Percentiles rank a stretch among this genome's conserved stretches.
These are phyloP conservation scores for Lineus longissimus DNA, from an alignment of 1,140 invertebrate genomes.

Conservation along the genomic window DNA sequence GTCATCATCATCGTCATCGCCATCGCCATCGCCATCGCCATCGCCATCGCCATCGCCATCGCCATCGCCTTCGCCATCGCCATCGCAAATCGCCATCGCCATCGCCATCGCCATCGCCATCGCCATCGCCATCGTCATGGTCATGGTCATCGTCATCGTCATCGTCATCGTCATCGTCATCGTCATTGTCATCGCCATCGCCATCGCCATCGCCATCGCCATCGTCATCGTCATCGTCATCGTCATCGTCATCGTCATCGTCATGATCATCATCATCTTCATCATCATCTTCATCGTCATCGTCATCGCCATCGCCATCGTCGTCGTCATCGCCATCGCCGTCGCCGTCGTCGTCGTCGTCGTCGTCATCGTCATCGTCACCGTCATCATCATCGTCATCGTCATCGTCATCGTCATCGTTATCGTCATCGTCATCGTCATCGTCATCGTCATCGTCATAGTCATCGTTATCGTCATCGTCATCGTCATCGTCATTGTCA, in stretches of 20 bases:
- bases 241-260: no score
- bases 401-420: not conserved
- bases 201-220: not conserved
- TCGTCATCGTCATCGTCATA: not conserved
- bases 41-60: slow-evolving; percentile 12
- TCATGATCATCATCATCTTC: no score
- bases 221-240: slow-evolving; percentile 1
- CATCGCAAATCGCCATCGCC: slow-evolving; percentile 10
- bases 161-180: slow-evolving; percentile 1
- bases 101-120: slow-evolving; percentile 12
- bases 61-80: slow-evolving; percentile 11
- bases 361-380: not conserved
- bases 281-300: no score
- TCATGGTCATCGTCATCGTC: not conserved
- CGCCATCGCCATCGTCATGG: slow-evolving; percentile 10
- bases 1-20: slow-evolving; percentile 12
- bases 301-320: not conserved
- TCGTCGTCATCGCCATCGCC: not conserved
- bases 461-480: not conserved
- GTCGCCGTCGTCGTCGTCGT: not conserved
- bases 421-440: no score
- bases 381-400: not conserved
- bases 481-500: no score
- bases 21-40: slow-evolving; percentile 13
- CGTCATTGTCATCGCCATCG: slow-evolving; percentile 1